Evolutionary conservation across 2,113 vertebrate genomes (phyloP).

Genomic region (Pithys albifrons): DNA sequence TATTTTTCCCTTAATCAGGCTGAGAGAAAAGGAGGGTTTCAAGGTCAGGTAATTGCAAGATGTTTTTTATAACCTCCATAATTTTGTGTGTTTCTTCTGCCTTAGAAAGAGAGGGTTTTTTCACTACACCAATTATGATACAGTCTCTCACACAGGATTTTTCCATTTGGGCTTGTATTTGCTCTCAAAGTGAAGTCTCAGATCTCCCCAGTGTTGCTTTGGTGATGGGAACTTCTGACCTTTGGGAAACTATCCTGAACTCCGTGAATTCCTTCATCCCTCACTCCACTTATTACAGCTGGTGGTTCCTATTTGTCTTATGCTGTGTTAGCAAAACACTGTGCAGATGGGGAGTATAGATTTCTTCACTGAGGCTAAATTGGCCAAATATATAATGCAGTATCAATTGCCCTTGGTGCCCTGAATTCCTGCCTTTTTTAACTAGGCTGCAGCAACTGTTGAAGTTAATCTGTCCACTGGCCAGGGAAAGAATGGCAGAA

Average conservation of each 20-base stretch:
- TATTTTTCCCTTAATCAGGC: slow-evolving; percentile 61
- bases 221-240: slow-evolving; percentile 49
- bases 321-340: slow-evolving; percentile 57
- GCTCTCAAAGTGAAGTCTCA: slow-evolving; percentile 33
- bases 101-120: slow-evolving; percentile 32
- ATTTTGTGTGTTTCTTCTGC: slow-evolving; percentile 45
- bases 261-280: slow-evolving; percentile 53
- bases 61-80: slow-evolving; percentile 61
- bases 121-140: slow-evolving; percentile 5
- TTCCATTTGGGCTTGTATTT: slow-evolving; percentile 29
- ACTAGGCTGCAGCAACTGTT: slow-evolving; percentile 24
- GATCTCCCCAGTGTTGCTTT: background rate
- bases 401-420: slow-evolving; percentile 58
- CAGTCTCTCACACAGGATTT: slow-evolving; percentile 10
- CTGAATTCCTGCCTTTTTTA: slow-evolving; percentile 45
- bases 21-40: slow-evolving; percentile 43
- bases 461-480: background rate
- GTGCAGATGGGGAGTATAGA: slow-evolving; percentile 54
- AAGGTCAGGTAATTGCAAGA: slow-evolving; percentile 60
- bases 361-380: slow-evolving; percentile 64
- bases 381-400: slow-evolving; percentile 60
- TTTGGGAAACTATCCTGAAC: slow-evolving; percentile 49
- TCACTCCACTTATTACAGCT: slow-evolving; percentile 52
- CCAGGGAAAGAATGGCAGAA: background rate
- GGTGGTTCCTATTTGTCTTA: slow-evolving; percentile 59